Conservation (phyloP, 1,140 invertebrate genomes). For the Drosophila ambigua region DNA sequence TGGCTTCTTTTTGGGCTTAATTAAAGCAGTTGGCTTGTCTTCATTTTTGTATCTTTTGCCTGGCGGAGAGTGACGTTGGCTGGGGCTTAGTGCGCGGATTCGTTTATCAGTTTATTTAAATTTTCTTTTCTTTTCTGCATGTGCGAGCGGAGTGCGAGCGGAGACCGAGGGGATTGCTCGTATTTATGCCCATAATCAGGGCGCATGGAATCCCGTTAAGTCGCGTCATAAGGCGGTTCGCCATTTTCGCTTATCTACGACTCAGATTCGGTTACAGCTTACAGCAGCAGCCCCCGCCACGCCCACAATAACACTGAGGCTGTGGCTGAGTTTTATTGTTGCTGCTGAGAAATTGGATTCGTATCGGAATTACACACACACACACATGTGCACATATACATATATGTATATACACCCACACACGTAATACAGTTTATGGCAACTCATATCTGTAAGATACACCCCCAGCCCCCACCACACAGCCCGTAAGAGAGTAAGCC, state of each 20-base stretch:
- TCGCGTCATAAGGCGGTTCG: conserved; percentile 75
- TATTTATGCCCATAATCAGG: conserved; percentile 76
- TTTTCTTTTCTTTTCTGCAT: conserved; percentile 34
- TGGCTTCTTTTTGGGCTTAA: conserved; percentile 50
- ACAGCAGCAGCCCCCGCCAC: conserved; percentile 45
- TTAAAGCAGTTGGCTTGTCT: conserved; percentile 76
- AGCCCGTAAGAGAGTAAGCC: conserved; percentile 1
- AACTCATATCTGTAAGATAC: conserved; percentile 79
- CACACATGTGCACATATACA: not conserved
- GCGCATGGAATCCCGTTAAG: conserved; percentile 76
- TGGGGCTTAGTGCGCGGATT: conserved; percentile 62
- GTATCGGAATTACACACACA: conserved; percentile 49
- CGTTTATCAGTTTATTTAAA: conserved; percentile 78
- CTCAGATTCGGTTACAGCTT: conserved; percentile 21
- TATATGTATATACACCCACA: conserved; percentile 41
- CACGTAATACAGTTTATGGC: conserved; percentile 67
- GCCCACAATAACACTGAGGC: conserved; percentile 29
- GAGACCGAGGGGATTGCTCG: conserved; percentile 23
- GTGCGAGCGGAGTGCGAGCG: not conserved
- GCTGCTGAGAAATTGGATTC: conserved; percentile 78
- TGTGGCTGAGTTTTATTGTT: conserved; percentile 65
- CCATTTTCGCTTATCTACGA: conserved; percentile 74
- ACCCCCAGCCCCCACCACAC: not conserved
- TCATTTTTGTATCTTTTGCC: conserved; percentile 52
- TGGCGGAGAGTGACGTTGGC: conserved; percentile 32